A percentile compares a stretch with the other conserved stretches of the same genome.
phyloP scores from a whole-genome alignment of 1,140 invertebrate species.

The Scaptomyza montana region DNA sequence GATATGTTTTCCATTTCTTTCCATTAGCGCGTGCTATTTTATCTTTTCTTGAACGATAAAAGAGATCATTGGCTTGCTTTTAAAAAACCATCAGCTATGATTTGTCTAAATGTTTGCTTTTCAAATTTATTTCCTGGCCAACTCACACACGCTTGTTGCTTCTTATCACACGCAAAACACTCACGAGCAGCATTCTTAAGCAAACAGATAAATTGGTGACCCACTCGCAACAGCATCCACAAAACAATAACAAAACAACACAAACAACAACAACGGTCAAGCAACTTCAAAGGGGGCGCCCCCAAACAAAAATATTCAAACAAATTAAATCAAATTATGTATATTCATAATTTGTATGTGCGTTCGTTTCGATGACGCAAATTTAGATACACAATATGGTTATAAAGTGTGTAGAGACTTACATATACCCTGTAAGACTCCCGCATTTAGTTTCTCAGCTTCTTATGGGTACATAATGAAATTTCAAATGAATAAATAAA shows the following conservation, averaged over 20 bases:
- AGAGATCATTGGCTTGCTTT: conserved; percentile 6
- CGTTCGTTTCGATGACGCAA: conserved; percentile 36
- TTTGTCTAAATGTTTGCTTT: conserved; percentile 25
- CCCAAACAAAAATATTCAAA: conserved; percentile 14
- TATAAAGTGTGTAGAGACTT: not conserved
- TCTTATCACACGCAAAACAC: conserved; percentile 29
- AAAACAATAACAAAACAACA: conserved; percentile 23
- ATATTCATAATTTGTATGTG: conserved; percentile 21
- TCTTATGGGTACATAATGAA: too few species aligned
- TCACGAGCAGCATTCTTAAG: conserved; percentile 10
- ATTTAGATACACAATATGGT: not conserved
- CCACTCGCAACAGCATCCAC: conserved; percentile 19
- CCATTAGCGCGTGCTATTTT: conserved; percentile 27
- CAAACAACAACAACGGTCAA: conserved; percentile 37
- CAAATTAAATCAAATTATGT: conserved; percentile 10
- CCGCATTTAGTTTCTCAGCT: too few species aligned
- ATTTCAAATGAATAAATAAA: too few species aligned
- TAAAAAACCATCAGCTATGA: conserved; percentile 4
- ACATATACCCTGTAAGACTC: not conserved
- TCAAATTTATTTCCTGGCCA: not conserved
- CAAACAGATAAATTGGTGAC: conserved; percentile 33
- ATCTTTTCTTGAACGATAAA: conserved; percentile 16
- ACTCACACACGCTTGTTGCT: conserved; percentile 28
- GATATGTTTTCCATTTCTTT: not conserved
- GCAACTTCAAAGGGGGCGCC: conserved; percentile 35